Evolutionary conservation across 2,113 vertebrate species (phyloP).

Genomic region (Poeciliopsis occidentalis): DNA sequence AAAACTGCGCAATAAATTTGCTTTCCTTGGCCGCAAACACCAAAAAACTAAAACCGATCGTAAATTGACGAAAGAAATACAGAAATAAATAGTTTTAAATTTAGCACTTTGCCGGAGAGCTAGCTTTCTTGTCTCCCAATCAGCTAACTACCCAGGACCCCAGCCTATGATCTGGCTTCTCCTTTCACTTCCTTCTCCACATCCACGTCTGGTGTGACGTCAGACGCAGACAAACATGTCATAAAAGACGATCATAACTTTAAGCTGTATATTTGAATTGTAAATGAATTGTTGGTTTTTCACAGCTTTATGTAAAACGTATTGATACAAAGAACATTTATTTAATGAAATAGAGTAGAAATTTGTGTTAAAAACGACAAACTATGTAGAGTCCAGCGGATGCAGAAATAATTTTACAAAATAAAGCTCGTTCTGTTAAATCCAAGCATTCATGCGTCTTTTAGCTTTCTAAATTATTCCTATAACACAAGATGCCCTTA

Average conservation of each 20-base stretch:
- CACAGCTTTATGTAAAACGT: too few species aligned
- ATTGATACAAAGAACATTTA: too few species aligned
- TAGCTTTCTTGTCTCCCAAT: slow-evolving; percentile 24
- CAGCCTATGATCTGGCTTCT: slow-evolving; percentile 45
- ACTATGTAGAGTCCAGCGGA: too few species aligned
- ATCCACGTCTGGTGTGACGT: slow-evolving; percentile 55
- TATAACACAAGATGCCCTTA: too few species aligned
- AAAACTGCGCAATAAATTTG: background rate
- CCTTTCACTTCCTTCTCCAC: slow-evolving; percentile 76
- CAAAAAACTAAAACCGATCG: background rate
- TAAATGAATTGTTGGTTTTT: too few species aligned
- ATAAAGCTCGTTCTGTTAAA: too few species aligned
- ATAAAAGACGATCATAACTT: background rate
- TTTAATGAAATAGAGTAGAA: too few species aligned
- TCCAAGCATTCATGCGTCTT: too few species aligned
- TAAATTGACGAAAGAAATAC: background rate
- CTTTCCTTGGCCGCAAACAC: background rate
- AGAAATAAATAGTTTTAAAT: slow-evolving; percentile 19
- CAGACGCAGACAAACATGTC: slow-evolving; percentile 33
- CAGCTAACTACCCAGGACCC: slow-evolving; percentile 48
- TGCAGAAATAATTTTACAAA: too few species aligned
- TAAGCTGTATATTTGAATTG: too few species aligned
- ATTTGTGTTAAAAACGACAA: too few species aligned
- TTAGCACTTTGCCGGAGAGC: slow-evolving; percentile 55
- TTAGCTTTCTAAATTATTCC: too few species aligned